Evolutionary conservation across 2,113 vertebrate genomes (phyloP).

Genomic region (Catharus bicknelli): DNA sequence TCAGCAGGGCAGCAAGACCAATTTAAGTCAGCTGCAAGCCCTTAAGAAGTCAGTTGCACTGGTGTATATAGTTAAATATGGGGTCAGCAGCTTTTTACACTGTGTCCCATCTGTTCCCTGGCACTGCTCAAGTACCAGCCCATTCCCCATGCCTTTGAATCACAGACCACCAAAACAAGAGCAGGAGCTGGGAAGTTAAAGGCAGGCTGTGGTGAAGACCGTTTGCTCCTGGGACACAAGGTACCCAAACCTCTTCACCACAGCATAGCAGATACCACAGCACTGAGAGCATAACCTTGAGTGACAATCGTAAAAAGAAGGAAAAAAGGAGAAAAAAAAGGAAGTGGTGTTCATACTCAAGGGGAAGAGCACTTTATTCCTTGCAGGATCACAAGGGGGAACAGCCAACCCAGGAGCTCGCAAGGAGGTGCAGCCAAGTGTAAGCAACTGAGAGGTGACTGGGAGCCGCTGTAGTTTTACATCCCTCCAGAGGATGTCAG

Average conservation of each 20-base stretch:
- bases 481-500: conserved; percentile 67
- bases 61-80: background rate
- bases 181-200: background rate
- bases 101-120: background rate
- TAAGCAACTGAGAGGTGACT: background rate
- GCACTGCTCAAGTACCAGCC: background rate
- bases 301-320: background rate
- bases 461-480: background rate
- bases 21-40: background rate
- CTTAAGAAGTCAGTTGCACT: background rate
- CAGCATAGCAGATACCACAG: background rate
- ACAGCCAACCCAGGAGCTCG: background rate
- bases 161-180: background rate
- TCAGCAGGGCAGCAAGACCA: background rate
- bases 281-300: background rate
- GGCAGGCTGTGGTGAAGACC: background rate
- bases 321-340: background rate
- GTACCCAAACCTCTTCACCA: too few relatives aligned
- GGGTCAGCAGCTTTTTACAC: background rate
- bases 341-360: background rate
- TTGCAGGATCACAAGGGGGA: too few relatives aligned
- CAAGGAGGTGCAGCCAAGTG: background rate
- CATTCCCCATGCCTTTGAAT: background rate
- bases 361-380: background rate
- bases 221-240: background rate